Conservation (phyloP, 2,888 invertebrate genomes). For the Melieria picta region DNA sequence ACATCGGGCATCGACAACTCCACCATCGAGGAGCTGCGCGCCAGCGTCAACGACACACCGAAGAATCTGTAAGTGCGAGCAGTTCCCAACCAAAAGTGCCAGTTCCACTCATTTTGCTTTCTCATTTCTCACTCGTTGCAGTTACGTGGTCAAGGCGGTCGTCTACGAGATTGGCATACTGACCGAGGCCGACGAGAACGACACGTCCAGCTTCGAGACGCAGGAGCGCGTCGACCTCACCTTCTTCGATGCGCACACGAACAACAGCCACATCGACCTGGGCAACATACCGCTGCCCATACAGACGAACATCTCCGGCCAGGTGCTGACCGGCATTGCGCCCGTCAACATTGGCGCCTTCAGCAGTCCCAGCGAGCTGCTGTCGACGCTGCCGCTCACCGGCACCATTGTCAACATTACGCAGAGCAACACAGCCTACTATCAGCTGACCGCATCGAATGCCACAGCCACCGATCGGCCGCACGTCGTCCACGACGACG, state of each 20-base stretch:
- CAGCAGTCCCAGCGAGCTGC: conserved; percentile 60
- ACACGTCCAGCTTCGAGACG: conserved; percentile 62
- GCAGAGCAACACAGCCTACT: conserved; percentile 64
- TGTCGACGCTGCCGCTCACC: conserved; percentile 62
- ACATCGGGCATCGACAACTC: conserved; percentile 57
- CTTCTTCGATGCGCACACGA: conserved; percentile 68
- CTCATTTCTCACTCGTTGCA: conserved; percentile 46
- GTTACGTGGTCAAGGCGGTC: conserved; percentile 70
- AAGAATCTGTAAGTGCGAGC: conserved; percentile 61
- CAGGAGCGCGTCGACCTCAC: conserved; percentile 69
- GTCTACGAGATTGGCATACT: conserved; percentile 73
- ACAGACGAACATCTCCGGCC: conserved; percentile 69
- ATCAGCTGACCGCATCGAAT: conserved; percentile 60
- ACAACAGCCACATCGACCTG: conserved; percentile 67
- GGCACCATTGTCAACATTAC: conserved; percentile 66
- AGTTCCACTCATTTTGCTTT: not conserved
- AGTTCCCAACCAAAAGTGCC: too few species aligned
- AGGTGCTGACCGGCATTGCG: conserved; percentile 68
- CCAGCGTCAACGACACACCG: conserved; percentile 56
- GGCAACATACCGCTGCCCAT: conserved; percentile 69
- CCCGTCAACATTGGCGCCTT: conserved; percentile 67
- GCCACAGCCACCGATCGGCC: conserved; percentile 53
- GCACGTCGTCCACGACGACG: conserved; percentile 51
- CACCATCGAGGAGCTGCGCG: conserved; percentile 55
- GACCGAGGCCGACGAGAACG: conserved; percentile 68